phyloP scores from a whole-genome alignment of 2,113 vertebrate genomes.

The Gambusia affinis region DNA sequence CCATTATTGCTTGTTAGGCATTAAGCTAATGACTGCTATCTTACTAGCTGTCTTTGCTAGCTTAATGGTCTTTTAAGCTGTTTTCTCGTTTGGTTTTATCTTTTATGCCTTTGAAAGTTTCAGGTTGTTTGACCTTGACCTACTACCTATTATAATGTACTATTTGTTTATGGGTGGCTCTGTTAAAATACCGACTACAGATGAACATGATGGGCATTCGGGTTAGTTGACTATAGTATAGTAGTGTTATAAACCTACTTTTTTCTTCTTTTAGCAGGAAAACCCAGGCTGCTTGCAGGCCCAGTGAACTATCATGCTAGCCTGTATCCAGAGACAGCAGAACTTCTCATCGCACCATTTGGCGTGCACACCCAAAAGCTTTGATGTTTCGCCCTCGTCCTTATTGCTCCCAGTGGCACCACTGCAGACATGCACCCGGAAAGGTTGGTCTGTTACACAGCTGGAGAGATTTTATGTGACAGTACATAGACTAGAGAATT shows the following conservation, averaged over 20 bases:
- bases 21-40: not conserved
- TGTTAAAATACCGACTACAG: not conserved
- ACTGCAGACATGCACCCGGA: slow-evolving; percentile 70
- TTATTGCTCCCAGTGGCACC: slow-evolving; percentile 52
- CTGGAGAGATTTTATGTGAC: not conserved
- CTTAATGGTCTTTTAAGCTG: too few relatives aligned
- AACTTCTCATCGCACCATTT: slow-evolving; percentile 88
- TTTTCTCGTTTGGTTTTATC: too few relatives aligned
- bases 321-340: slow-evolving; percentile 94
- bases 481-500: not conserved
- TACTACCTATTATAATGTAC: not conserved
- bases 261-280: slow-evolving; percentile 61
- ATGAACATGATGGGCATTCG: not conserved
- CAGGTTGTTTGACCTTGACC: too few relatives aligned
- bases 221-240: not conserved
- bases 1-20: too few relatives aligned
- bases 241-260: not conserved
- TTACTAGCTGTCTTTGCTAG: too few relatives aligned
- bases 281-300: slow-evolving; percentile 64
- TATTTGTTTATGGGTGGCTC: not conserved
- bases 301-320: slow-evolving; percentile 88
- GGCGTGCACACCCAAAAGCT: slow-evolving; percentile 85
- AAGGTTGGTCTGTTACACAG: slow-evolving; percentile 83
- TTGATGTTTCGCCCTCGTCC: slow-evolving; percentile 77
- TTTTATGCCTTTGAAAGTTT: too few relatives aligned